Conservation (phyloP, 2,113 vertebrate genomes). For the Brachirus orientalis region DNA sequence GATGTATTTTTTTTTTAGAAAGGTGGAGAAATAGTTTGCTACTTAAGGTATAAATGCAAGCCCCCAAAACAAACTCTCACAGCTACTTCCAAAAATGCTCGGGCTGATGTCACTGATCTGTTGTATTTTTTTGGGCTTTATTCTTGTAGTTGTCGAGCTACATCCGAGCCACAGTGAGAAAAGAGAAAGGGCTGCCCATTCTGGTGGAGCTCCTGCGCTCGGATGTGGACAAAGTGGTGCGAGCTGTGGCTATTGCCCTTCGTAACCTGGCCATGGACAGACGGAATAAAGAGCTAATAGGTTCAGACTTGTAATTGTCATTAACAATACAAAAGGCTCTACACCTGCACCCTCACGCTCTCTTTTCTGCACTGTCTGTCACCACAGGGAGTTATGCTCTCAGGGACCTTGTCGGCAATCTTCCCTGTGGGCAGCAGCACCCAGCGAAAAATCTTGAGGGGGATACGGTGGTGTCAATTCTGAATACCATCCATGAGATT, state of each 20-base stretch:
- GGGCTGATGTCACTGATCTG: neutral
- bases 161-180: constrained; percentile 93
- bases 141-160: constrained; percentile 91
- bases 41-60: too few relatives aligned
- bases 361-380: neutral
- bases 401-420: constrained; percentile 91
- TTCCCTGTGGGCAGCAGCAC: constrained; percentile 89
- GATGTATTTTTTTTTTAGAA: neutral
- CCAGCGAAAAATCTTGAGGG: constrained; percentile 92
- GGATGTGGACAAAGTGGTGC: constrained; percentile 82
- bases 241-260: constrained; percentile 81
- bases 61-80: neutral
- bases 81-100: neutral
- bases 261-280: constrained; percentile 89
- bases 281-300: constrained; percentile 96
- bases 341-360: neutral
- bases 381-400: constrained; percentile 91
- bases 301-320: constrained; percentile 67
- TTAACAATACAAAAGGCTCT: neutral
- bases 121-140: constrained; percentile 2
- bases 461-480: constrained; percentile 93
- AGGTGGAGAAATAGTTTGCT: neutral
- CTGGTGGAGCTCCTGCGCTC: constrained; percentile 83
- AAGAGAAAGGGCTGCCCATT: constrained; percentile 92
- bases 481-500: constrained; percentile 97